Evolutionary conservation across 2,113 vertebrate genomes (phyloP).

Genomic region (Martes martes): DNA sequence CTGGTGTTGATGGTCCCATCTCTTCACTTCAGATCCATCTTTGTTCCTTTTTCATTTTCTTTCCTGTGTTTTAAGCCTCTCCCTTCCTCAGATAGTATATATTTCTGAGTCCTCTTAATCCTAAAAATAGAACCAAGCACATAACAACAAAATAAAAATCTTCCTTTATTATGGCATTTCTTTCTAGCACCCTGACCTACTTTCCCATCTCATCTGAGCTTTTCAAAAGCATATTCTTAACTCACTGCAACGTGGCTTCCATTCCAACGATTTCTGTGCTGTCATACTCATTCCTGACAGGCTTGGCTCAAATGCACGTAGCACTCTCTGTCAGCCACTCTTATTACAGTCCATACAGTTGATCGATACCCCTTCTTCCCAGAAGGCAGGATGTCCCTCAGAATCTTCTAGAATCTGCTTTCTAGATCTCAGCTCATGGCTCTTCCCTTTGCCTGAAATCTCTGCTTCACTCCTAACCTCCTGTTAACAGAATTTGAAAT

Average conservation of each 20-base stretch:
- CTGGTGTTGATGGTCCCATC: not conserved
- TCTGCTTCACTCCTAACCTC: not conserved
- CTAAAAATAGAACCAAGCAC: slow-evolving; percentile 31
- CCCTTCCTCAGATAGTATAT: not conserved
- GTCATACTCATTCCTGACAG: not conserved
- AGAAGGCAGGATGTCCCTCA: not conserved
- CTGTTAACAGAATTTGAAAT: not conserved
- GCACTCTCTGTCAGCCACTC: not conserved
- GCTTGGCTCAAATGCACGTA: not conserved
- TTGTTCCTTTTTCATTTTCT: not conserved
- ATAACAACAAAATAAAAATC: not conserved
- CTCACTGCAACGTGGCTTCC: not conserved
- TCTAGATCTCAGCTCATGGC: not conserved
- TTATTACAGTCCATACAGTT: not conserved
- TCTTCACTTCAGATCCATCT: not conserved
- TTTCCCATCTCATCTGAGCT: slow-evolving; percentile 21
- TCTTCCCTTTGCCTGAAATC: not conserved
- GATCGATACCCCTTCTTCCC: not conserved
- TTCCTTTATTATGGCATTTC: slow-evolving; percentile 19
- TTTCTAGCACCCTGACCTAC: slow-evolving; percentile 48
- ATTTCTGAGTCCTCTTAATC: not conserved
- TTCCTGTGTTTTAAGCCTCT: slow-evolving; percentile 3
- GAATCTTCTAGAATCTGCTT: not conserved
- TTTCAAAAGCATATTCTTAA: slow-evolving; percentile 23
- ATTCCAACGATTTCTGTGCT: not conserved